phyloP scores from a whole-genome alignment of 2,113 vertebrate species.

The Origma solitaria region DNA sequence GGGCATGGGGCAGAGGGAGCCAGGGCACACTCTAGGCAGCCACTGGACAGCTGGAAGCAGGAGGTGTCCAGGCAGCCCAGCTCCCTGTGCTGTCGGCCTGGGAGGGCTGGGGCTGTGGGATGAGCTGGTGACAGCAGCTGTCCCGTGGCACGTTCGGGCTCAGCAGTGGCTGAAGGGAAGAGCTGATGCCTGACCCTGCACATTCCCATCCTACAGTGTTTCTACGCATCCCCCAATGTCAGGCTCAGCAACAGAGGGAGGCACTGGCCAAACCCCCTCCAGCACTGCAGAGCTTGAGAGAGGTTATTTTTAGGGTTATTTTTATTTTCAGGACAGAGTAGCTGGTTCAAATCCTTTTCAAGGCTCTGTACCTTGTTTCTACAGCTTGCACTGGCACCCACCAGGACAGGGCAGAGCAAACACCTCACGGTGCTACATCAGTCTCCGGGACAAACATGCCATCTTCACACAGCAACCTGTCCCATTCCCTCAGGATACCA shows the following conservation, averaged over 20 bases:
- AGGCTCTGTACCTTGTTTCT: not conserved
- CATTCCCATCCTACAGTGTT: not conserved
- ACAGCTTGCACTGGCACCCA: not conserved
- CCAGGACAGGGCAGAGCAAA: not conserved
- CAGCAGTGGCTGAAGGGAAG: not conserved
- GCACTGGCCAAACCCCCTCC: not conserved
- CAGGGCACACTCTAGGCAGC: not conserved
- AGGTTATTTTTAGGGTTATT: not conserved
- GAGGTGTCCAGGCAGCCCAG: not conserved
- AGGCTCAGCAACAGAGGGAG: not conserved
- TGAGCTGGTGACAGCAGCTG: not conserved
- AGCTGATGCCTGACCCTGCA: not conserved
- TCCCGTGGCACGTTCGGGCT: not conserved
- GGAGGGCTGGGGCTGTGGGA: not conserved
- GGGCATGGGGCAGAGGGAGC: not conserved
- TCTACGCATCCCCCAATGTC: not conserved
- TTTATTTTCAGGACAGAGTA: not conserved
- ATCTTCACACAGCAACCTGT: not conserved
- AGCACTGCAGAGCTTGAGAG: not conserved
- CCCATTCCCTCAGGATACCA: rapidly evolving
- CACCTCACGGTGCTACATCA: rapidly evolving
- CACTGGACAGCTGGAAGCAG: not conserved
- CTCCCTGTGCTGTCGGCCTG: not conserved
- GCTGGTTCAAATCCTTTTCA: not conserved
- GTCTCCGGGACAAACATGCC: not conserved